phyloP scores from a whole-genome alignment of 2,113 vertebrate species.

The Odobenus rosmarus region DNA sequence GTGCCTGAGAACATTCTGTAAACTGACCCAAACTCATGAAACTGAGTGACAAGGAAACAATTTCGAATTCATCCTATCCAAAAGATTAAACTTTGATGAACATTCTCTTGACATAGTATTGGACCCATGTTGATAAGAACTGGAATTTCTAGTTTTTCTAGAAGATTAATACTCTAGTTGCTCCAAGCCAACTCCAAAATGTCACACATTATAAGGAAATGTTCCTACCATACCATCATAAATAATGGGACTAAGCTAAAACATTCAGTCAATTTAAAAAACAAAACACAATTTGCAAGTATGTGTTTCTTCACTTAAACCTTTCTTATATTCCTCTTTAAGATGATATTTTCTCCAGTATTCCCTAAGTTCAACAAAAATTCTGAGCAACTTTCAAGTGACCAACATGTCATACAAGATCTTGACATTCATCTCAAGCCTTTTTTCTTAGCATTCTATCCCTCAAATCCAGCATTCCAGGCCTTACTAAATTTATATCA shows the following conservation, averaged over 20 bases:
- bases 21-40: background rate
- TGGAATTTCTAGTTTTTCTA: background rate
- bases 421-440: background rate
- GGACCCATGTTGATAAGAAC: background rate
- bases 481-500: background rate
- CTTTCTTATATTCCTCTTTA: background rate
- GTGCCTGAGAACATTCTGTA: background rate
- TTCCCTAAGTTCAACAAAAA: background rate
- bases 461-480: background rate
- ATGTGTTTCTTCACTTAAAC: background rate
- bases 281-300: background rate
- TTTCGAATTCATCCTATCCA: background rate
- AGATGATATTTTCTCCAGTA: background rate
- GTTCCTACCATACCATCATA: background rate
- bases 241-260: constrained; percentile 41
- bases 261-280: background rate
- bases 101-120: background rate
- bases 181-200: background rate
- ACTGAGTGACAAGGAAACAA: background rate
- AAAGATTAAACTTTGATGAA: background rate
- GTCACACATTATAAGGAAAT: background rate
- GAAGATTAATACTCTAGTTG: background rate
- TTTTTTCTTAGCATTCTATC: background rate
- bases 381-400: background rate
- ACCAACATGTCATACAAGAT: background rate